Percentiles rank a stretch among this genome's conserved stretches.
Evolutionary conservation across 2,113 vertebrate genomes (phyloP).

Genomic region (Passerina amoena): DNA sequence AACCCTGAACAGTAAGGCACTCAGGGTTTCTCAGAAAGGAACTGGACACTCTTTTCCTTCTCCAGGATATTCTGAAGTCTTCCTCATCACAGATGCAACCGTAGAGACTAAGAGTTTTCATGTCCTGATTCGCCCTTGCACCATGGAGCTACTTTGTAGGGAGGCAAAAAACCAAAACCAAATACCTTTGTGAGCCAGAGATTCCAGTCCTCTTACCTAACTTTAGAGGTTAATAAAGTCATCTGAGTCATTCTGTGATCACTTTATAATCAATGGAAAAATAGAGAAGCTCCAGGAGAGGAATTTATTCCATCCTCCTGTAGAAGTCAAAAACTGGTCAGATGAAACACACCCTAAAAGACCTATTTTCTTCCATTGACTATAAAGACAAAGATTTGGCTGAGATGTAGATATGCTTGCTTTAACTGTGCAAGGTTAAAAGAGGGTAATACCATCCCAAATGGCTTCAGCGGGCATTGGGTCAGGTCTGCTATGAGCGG

Average conservation of each 20-base stretch:
- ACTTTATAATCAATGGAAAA: background rate
- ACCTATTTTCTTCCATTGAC: background rate
- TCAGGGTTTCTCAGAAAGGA: background rate
- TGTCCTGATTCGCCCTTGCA: background rate
- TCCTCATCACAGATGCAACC: background rate
- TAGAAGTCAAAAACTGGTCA: background rate
- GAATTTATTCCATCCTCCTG: background rate
- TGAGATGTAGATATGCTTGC: background rate
- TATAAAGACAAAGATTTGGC: background rate
- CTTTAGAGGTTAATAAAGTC: background rate
- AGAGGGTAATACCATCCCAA: background rate
- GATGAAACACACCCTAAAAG: background rate
- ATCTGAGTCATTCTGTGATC: background rate
- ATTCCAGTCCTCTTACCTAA: background rate
- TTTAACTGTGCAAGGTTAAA: background rate
- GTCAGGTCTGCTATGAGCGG: background rate
- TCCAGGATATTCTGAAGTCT: background rate
- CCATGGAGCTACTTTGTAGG: fast-evolving
- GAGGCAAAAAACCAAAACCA: background rate
- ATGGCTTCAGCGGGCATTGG: background rate
- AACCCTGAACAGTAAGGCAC: background rate
- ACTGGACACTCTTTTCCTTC: background rate
- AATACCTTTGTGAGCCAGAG: background rate
- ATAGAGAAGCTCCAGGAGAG: background rate
- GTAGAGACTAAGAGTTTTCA: background rate